Evolutionary conservation across 2,113 vertebrate genomes (phyloP), one percentile per base, ranked within the genome.

Genomic region (Acrocephalus kingi): DNA sequence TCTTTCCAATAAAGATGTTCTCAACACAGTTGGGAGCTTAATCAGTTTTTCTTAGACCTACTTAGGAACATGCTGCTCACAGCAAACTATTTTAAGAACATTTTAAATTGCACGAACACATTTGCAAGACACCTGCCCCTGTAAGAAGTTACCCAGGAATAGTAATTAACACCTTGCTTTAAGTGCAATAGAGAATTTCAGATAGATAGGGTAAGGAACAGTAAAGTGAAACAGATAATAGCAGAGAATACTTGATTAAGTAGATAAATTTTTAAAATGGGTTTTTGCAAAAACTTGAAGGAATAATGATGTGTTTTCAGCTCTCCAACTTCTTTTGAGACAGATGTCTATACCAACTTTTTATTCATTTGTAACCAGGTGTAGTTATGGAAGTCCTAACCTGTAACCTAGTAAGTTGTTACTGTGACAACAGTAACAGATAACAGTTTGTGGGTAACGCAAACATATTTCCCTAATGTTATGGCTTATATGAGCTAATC

Each of bases 31-130:
- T 58, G n/a, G 61, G 46, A 84, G 30, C 43, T 93, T 92, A 86
- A 94, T 89, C 87, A 25, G 45, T 78, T 64, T 69, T 85, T 88
- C 83, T 88, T 69, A 92, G 83, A 74, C 58, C 82, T 94, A 39
- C 67, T 93, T 95, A 73, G 46, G 68, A 94, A 76, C 33, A 71
- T 68, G 37, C 88, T 94, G 88, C 59, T 82, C 59, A 48, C 88
- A 92, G 79, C 25, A 69, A 62, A 28, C 37, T 95, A 84, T 94
- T 95, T 94, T 83, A 93, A 95, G 78, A 85, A 73, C 15, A 76
- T 85, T 93, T 77, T 73, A 69, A 88, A 84, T 77, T 85, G 55
- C 48, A 51, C 1, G 3, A 95, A 86, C 83, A 84, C 55, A 80
- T 92, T 88, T 77, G 46, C 75, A 74, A 94, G 79, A 90, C 85